Conservation (phyloP, 2,888 invertebrate species). For the Notocelia uddmanniana region DNA sequence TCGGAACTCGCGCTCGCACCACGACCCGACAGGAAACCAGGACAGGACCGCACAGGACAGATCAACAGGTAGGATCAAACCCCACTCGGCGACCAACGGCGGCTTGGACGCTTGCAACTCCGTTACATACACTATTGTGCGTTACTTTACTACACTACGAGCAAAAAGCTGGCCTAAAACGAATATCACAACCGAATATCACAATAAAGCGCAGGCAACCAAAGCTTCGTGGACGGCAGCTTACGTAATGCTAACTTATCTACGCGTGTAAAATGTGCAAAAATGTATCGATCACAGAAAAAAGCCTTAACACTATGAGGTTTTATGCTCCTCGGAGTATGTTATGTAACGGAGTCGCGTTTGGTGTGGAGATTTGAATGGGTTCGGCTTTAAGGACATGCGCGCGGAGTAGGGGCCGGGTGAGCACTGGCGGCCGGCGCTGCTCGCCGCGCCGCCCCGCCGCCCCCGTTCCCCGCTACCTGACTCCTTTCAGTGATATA, state of each 20-base stretch:
- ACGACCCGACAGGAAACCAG: conserved; percentile 51
- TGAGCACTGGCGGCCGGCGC: conserved; percentile 73
- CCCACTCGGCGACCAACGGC: conserved; percentile 62
- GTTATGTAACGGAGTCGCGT: conserved; percentile 82
- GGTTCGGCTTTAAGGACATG: conserved; percentile 71
- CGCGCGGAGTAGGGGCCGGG: conserved; percentile 77
- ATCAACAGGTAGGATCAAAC: conserved; percentile 57
- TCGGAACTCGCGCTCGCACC: conserved; percentile 63
- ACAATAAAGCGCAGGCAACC: conserved; percentile 83
- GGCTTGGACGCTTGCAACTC: conserved; percentile 65
- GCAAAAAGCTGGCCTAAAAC: conserved; percentile 81
- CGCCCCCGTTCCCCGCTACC: conserved; percentile 49
- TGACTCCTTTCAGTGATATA: conserved; percentile 49
- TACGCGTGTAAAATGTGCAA: conserved; percentile 81
- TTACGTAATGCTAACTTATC: conserved; percentile 82
- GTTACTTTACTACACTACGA: conserved; percentile 61
- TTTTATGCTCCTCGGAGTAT: conserved; percentile 69
- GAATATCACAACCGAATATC: conserved; percentile 85
- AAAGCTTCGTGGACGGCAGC: conserved; percentile 84
- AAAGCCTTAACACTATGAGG: conserved; percentile 81
- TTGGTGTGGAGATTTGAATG: conserved; percentile 69
- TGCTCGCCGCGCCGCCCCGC: conserved; percentile 47
- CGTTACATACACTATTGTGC: conserved; percentile 56
- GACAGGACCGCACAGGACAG: conserved; percentile 47
- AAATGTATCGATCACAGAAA: conserved; percentile 82